A percentile compares a stretch with the other conserved stretches of the same genome.
phyloP scores from a whole-genome alignment of 2,888 invertebrate genomes.

The Caenorhabditis uteleia region DNA sequence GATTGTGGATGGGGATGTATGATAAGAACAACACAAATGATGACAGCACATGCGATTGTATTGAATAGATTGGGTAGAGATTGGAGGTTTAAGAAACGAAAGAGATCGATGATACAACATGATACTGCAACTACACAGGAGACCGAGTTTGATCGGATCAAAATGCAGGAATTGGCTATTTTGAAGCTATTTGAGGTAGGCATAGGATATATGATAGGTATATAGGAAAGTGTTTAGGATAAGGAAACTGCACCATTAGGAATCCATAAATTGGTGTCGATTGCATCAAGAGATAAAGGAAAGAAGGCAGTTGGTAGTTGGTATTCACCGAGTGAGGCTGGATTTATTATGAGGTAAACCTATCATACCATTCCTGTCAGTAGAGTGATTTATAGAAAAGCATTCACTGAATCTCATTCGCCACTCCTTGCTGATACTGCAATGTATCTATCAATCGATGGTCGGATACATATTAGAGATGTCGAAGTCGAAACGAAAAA shows the following conservation, averaged over 20 bases:
- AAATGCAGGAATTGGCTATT: slow-evolving; percentile 37
- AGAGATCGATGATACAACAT: slow-evolving; percentile 15
- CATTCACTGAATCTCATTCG: slow-evolving; percentile 40
- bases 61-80: slow-evolving; percentile 82
- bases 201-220: no score
- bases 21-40: slow-evolving; percentile 88
- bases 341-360: slow-evolving; percentile 45
- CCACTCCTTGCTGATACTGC: slow-evolving; percentile 43
- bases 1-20: slow-evolving; percentile 95
- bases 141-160: slow-evolving; percentile 12
- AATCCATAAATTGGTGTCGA: slow-evolving; percentile 50
- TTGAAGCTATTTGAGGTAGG: slow-evolving; percentile 54
- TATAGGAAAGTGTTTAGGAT: slow-evolving; percentile 23
- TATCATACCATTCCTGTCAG: not conserved
- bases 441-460: slow-evolving; percentile 51
- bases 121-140: slow-evolving; percentile 2
- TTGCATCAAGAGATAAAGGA: slow-evolving; percentile 32
- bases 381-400: slow-evolving; percentile 40
- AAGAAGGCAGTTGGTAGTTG: slow-evolving; percentile 53
- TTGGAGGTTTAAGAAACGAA: slow-evolving; percentile 24
- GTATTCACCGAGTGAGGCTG: slow-evolving; percentile 59
- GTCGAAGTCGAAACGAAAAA: slow-evolving; percentile 46
- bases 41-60: slow-evolving; percentile 85
- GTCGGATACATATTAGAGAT: slow-evolving; percentile 41
- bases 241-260: slow-evolving; percentile 41